Percentiles rank a stretch among this genome's conserved stretches.
Conservation (phyloP, 2,797 vertebrate species). For the Decapterus maruadsi region DNA sequence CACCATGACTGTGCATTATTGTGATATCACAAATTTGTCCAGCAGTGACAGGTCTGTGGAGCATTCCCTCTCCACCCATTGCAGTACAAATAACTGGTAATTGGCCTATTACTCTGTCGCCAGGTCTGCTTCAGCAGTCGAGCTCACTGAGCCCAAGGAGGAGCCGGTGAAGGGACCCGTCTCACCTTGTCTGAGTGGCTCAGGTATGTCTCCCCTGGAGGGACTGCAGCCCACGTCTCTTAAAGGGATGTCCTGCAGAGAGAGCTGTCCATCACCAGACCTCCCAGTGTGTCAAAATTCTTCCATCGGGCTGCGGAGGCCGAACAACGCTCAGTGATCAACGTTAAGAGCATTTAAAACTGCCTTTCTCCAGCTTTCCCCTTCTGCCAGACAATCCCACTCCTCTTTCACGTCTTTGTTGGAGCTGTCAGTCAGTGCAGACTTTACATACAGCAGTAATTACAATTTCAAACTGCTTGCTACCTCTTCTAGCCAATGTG, state of each 20-base stretch:
- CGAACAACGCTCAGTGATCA: slow-evolving; percentile 27
- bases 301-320: slow-evolving; percentile 55
- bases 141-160: slow-evolving; percentile 71
- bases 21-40: slow-evolving; percentile 86
- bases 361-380: slow-evolving; percentile 45
- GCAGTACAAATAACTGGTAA: slow-evolving; percentile 87
- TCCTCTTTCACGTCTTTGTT: slow-evolving; percentile 76
- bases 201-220: slow-evolving; percentile 84
- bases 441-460: slow-evolving; percentile 76
- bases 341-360: slow-evolving; percentile 67
- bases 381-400: slow-evolving; percentile 61
- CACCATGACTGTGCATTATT: slow-evolving; percentile 78
- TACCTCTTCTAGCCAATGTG: slow-evolving; percentile 59
- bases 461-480: slow-evolving; percentile 71
- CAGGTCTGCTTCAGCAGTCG: slow-evolving; percentile 69
- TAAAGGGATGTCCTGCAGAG: slow-evolving; percentile 80
- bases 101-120: slow-evolving; percentile 88
- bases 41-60: slow-evolving; percentile 81
- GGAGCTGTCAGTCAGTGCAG: slow-evolving; percentile 72
- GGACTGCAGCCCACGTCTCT: slow-evolving; percentile 65
- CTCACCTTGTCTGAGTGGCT: slow-evolving; percentile 83
- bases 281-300: slow-evolving; percentile 82
- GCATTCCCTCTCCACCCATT: slow-evolving; percentile 71
- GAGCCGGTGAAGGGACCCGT: slow-evolving; percentile 64
- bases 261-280: slow-evolving; percentile 84